Conservation (phyloP, 2,113 vertebrate species). For the Neomonachus schauinslandi region DNA sequence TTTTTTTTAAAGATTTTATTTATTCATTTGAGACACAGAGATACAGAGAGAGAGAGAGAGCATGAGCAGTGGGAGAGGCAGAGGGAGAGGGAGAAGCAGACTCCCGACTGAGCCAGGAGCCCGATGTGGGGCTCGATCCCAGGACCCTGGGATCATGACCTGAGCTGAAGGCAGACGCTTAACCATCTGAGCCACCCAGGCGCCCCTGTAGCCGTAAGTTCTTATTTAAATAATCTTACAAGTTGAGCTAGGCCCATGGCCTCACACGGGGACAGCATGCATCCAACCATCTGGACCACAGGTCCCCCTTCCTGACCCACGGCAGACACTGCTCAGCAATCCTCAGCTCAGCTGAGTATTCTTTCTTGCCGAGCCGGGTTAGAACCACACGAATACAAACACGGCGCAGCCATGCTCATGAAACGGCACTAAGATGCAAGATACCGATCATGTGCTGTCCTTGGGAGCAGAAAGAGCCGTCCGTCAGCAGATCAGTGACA, state of each 20-base stretch:
- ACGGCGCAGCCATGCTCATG: background rate
- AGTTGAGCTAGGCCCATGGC: background rate
- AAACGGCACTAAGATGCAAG: background rate
- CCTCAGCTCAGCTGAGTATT: background rate
- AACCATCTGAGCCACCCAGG: no score
- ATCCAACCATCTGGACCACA: accelerated
- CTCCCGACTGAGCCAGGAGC: no score
- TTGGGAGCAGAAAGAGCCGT: background rate
- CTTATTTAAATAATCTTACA: background rate
- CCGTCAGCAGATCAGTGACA: background rate
- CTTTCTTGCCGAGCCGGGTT: background rate
- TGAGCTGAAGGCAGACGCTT: no score
- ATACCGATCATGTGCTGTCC: background rate
- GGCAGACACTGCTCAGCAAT: accelerated
- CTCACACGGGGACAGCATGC: accelerated
- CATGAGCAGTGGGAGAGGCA: no score
- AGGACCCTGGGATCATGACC: no score
- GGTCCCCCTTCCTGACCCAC: background rate
- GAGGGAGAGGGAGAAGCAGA: no score
- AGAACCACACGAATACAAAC: no score
- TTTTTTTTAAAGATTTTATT: no score
- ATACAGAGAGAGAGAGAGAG: no score
- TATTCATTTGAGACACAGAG: no score
- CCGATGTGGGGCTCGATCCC: no score
- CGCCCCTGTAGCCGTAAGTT: background rate